phyloP scores from a whole-genome alignment of 2,113 vertebrate genomes.

The Bos taurus region DNA sequence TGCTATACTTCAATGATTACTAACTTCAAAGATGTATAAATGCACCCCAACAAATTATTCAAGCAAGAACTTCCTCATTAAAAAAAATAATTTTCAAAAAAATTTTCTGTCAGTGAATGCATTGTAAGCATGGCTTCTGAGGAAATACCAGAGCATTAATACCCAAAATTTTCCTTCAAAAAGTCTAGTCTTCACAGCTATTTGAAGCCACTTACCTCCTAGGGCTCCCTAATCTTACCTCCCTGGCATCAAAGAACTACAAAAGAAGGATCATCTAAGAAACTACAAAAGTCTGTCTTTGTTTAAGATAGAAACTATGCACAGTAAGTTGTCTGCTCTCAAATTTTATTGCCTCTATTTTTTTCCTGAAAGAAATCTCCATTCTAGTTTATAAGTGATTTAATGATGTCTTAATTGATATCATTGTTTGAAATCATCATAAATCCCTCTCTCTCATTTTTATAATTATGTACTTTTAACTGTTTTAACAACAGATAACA shows the following conservation, averaged over 20 bases:
- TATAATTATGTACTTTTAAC: neutral
- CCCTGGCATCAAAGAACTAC: conserved; percentile 48
- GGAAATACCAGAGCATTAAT: conserved; percentile 34
- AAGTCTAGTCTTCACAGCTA: neutral
- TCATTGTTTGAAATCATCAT: neutral
- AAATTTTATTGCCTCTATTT: neutral
- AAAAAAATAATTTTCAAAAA: neutral
- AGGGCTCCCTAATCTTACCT: conserved; percentile 27
- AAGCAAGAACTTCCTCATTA: conserved; percentile 14
- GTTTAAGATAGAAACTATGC: neutral
- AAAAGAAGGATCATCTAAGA: conserved; percentile 40
- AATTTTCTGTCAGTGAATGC: conserved; percentile 35
- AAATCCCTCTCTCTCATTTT: neutral
- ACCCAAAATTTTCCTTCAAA: conserved; percentile 27
- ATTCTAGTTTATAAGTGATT: conserved; percentile 1
- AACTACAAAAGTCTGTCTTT: conserved; percentile 1
- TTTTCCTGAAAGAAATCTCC: neutral
- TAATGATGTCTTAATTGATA: neutral
- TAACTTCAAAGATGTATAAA: neutral
- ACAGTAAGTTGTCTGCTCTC: neutral
- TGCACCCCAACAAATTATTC: conserved; percentile 43
- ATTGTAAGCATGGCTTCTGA: neutral
- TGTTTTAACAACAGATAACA: neutral
- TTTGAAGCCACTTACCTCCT: conserved; percentile 48
- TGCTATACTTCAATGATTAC: neutral